Percentiles rank a stretch among this genome's conserved stretches.
Evolutionary conservation across 1,140 invertebrate genomes (phyloP).

Genomic region (Melitaea cinxia): DNA sequence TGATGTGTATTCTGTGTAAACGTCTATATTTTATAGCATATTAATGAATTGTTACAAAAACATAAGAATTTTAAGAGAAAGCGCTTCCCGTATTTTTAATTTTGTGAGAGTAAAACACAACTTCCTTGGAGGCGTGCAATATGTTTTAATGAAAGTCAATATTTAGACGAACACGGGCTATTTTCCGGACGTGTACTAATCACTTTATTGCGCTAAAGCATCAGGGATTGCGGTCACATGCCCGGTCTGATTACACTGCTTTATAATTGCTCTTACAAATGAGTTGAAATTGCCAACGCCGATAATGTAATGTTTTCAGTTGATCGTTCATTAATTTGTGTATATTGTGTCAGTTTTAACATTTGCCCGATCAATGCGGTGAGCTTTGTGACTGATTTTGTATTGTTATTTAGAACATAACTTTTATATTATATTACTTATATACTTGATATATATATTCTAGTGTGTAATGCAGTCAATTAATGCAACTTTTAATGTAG

Average conservation of each 20-base stretch:
- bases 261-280: constrained; percentile 76
- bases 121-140: no score
- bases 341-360: constrained; percentile 67
- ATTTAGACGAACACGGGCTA: constrained; percentile 22
- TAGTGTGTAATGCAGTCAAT: no score
- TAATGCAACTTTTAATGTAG: no score
- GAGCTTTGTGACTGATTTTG: constrained; percentile 37
- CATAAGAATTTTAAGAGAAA: no score
- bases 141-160: constrained; percentile 18
- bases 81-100: no score
- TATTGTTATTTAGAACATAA: constrained; percentile 39
- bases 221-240: constrained; percentile 48
- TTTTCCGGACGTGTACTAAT: constrained; percentile 50
- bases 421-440: no score
- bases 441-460: no score
- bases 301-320: constrained; percentile 68
- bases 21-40: no score
- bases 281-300: constrained; percentile 57
- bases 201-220: constrained; percentile 65
- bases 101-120: no score
- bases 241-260: constrained; percentile 60
- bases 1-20: no score
- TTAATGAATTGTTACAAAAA: no score
- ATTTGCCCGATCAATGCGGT: constrained; percentile 59
- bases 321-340: constrained; percentile 69